A percentile compares a stretch with the other conserved stretches of the same genome.
These are phyloP conservation scores for Callimorpha dominula DNA, from an alignment of 2,888 invertebrate genomes.

Conservation along the genomic window DNA sequence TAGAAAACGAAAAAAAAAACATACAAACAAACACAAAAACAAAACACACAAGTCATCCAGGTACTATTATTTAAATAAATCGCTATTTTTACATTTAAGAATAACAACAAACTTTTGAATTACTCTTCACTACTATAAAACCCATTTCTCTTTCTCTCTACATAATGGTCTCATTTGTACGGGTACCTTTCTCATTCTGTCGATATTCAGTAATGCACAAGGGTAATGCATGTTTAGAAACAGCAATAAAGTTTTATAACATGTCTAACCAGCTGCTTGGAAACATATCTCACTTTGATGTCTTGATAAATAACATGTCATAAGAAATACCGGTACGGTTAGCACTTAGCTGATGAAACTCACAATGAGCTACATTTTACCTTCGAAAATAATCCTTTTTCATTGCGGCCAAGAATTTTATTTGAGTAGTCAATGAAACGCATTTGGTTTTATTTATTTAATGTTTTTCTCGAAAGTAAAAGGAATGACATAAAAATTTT, in stretches of 20 bases:
- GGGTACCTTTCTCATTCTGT: not conserved
- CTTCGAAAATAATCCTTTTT: constrained; percentile 24
- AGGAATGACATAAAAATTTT: no score
- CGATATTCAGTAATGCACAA: not conserved
- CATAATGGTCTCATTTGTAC: no score
- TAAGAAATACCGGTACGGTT: constrained; percentile 25
- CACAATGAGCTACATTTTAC: constrained; percentile 2
- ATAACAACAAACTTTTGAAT: no score
- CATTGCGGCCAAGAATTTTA: constrained; percentile 18
- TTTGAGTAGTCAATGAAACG: not conserved
- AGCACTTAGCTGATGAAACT: constrained; percentile 49
- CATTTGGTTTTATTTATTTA: no score
- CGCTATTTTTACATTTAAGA: no score
- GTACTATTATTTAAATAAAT: no score
- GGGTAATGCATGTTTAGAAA: not conserved
- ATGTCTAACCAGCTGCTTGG: not conserved
- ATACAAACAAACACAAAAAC: no score
- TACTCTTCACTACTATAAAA: no score
- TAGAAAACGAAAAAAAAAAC: no score
- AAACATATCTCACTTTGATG: constrained; percentile 29
- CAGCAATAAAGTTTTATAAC: not conserved
- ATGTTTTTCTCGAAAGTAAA: no score
- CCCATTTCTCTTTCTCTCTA: no score
- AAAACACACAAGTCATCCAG: no score
- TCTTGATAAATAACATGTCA: constrained; percentile 22